phyloP scores from a whole-genome alignment of 1,140 invertebrate genomes.

The Drosophila tropicalis region DNA sequence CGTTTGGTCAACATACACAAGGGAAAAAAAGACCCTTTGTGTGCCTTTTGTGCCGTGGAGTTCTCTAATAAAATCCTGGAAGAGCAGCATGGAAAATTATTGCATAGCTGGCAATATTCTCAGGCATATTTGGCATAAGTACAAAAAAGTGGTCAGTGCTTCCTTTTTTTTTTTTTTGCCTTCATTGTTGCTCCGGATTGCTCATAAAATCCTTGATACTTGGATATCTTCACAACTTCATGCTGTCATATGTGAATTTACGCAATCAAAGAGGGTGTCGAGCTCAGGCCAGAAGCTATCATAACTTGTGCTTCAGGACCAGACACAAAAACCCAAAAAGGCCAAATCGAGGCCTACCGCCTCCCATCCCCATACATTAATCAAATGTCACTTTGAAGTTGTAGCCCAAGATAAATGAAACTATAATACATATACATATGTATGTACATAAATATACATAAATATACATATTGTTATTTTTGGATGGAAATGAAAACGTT shows the following conservation, averaged over 20 bases:
- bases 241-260: constrained; percentile 64
- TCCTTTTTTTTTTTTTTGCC: constrained; percentile 3
- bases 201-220: constrained; percentile 11
- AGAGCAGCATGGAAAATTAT: constrained; percentile 61
- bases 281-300: constrained; percentile 51
- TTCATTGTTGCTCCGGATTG: not conserved
- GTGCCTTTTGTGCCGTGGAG: constrained; percentile 31
- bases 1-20: constrained; percentile 46
- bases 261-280: constrained; percentile 46
- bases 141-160: constrained; percentile 58
- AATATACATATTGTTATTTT: not conserved
- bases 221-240: constrained; percentile 18
- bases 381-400: constrained; percentile 78
- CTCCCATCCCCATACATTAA: constrained; percentile 59
- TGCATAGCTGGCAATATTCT: constrained; percentile 68
- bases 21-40: constrained; percentile 39
- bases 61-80: constrained; percentile 47
- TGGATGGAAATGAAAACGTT: constrained; percentile 4
- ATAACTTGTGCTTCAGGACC: constrained; percentile 67
- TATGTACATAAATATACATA: not conserved
- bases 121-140: constrained; percentile 14
- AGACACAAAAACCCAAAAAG: no score
- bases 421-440: constrained; percentile 48
- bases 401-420: constrained; percentile 63
- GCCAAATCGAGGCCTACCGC: not conserved